Base-by-base conservation (phyloP, 2,797 vertebrate genomes). In the Hydrophis major region DNA sequence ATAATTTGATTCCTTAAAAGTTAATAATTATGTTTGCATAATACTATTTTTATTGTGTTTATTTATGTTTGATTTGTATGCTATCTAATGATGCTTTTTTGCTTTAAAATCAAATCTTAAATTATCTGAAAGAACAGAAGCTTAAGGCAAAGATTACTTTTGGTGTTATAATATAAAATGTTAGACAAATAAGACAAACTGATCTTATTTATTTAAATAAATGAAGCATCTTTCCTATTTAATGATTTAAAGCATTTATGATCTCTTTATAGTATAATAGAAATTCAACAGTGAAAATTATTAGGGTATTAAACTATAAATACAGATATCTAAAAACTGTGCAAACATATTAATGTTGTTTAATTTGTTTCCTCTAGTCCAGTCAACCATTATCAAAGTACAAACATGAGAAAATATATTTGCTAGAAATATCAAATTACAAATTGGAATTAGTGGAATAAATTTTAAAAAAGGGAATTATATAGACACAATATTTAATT, bases 1-100 rank as follows among this genome's bases (percentile, higher is more conserved):
- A 12, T 95, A 91, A 59, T 57, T 96, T 95, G 2, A 93, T 94
- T 94, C 83, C 95, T 11, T 8, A 90, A 10, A 93, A 94, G 13
- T 25, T 90, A 28, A 88, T 88, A 93, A 91, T 92, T 95, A 92
- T 94, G 94, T 93, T 32, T 89, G 78, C 59, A 74, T 16, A 47
- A 66, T 86, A 87, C 28, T 78, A 91, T 87, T 94, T 89, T 90
- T 18, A 92, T 89, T 89, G 55, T 94, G 18, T 93, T 95, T 96
- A 93, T 95, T 96, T 78, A n/a, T 93, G 94, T 14, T 6, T 94
- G 50, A 96, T 94, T 92, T 56, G 1, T 53, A 89, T 90, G 22
- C 14, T 0, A 1, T 86, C 3, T 96, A 94, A 92, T 93, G n/a
- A 86, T 0, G 63, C 11, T 27, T 28, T 91, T 5, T 91, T 92